Evolutionary conservation across 2,113 vertebrate genomes (phyloP).

Genomic region (Pangasianodon gigas): DNA sequence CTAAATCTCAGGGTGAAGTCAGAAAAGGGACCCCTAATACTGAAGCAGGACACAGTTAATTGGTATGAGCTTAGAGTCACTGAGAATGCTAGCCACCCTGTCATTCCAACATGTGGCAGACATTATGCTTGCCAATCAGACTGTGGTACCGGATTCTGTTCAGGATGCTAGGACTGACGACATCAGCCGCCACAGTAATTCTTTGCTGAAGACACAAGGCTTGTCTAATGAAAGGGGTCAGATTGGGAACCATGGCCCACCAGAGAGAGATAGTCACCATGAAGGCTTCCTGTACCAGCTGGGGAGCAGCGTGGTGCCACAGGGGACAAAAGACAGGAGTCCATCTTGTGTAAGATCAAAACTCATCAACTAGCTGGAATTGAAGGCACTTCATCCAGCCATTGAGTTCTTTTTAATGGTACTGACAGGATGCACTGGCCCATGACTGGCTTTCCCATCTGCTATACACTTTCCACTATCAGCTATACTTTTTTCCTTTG

Average conservation of each 20-base stretch:
- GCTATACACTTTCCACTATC: background rate
- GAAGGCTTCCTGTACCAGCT: background rate
- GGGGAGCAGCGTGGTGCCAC: background rate
- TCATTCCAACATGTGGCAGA: background rate
- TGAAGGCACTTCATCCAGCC: background rate
- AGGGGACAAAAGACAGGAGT: background rate
- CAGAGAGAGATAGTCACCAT: background rate
- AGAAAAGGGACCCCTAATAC: background rate
- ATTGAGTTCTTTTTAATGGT: background rate
- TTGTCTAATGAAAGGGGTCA: background rate
- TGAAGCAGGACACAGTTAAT: background rate
- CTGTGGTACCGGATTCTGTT: background rate
- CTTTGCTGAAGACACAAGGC: background rate
- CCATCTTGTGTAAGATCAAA: background rate
- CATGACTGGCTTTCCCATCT: background rate
- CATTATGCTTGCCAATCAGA: background rate
- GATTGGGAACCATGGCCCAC: too few relatives aligned
- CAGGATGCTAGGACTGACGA: background rate
- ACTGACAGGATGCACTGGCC: background rate
- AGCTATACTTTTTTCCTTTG: too few relatives aligned
- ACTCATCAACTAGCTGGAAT: background rate
- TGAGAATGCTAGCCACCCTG: background rate
- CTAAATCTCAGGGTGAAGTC: background rate
- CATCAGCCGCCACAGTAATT: background rate
- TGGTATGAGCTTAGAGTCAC: background rate